Evolutionary conservation across 2,888 invertebrate species (phyloP).

Genomic region (Philopedon plagiatum): DNA sequence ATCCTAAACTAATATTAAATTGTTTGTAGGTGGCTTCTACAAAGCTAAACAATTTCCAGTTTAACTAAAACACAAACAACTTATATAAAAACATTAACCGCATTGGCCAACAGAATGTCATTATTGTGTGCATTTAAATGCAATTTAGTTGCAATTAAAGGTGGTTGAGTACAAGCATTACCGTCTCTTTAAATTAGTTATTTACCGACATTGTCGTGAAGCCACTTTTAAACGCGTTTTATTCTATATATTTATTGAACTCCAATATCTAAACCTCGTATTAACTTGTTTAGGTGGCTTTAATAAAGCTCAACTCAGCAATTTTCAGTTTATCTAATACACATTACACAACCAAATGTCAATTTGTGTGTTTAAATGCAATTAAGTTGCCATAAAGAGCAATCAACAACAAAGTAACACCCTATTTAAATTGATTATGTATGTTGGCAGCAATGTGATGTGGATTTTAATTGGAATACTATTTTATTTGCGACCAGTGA

Average conservation of each 20-base stretch:
- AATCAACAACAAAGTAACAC: slow-evolving; percentile 35
- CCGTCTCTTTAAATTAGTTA: slow-evolving; percentile 33
- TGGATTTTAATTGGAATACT: background rate
- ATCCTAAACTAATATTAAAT: background rate
- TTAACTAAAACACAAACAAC: background rate
- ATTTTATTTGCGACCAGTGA: too few relatives aligned
- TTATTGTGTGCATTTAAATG: too few relatives aligned
- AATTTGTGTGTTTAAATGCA: slow-evolving; percentile 8
- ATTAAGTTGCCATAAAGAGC: slow-evolving; percentile 22
- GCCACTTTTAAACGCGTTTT: too few relatives aligned
- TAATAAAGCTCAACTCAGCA: too few relatives aligned
- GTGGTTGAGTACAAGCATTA: too few relatives aligned
- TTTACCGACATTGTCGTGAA: too few relatives aligned
- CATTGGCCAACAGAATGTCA: background rate
- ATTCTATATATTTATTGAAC: too few relatives aligned
- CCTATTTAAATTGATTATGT: slow-evolving; percentile 33
- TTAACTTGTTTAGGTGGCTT: too few relatives aligned
- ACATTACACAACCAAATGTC: background rate
- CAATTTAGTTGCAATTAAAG: too few relatives aligned
- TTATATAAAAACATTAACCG: slow-evolving; percentile 3
- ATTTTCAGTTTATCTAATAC: too few relatives aligned
- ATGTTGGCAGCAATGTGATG: background rate
- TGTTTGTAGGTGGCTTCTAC: background rate
- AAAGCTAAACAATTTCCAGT: background rate
- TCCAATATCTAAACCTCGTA: too few relatives aligned